Percentiles rank a stretch among this genome's conserved stretches.
These are phyloP conservation scores for Phoronis australis DNA, from an alignment of 2,888 invertebrate species.

Conservation along the genomic window DNA sequence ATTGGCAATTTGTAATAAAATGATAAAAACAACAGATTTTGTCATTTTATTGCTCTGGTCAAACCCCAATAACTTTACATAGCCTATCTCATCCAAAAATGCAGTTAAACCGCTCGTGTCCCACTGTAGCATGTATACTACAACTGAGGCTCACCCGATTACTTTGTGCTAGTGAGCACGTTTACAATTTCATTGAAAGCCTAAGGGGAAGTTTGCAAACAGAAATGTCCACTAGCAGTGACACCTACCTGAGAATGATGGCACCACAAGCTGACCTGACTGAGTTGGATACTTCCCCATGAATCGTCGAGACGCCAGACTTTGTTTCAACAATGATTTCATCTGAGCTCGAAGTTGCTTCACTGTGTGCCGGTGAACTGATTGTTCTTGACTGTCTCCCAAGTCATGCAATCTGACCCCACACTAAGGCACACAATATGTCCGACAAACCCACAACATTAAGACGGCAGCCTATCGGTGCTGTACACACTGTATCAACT, in stretches of 20 bases:
- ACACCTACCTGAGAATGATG: conserved; percentile 19
- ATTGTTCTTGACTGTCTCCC: conserved; percentile 28
- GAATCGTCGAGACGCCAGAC: conserved; percentile 18
- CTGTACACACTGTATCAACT: neutral
- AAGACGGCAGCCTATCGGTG: neutral
- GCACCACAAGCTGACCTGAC: conserved; percentile 31
- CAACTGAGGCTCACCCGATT: too few relatives aligned
- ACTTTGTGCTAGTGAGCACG: too few relatives aligned
- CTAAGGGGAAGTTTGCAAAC: too few relatives aligned
- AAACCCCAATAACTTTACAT: too few relatives aligned
- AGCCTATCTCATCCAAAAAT: too few relatives aligned
- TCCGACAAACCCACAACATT: neutral
- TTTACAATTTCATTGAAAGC: too few relatives aligned
- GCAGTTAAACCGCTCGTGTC: too few relatives aligned
- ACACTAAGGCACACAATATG: conserved; percentile 11
- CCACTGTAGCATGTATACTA: too few relatives aligned
- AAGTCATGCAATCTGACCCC: conserved; percentile 22
- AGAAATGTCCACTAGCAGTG: too few relatives aligned
- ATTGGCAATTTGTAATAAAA: too few relatives aligned
- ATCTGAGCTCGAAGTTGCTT: conserved; percentile 29
- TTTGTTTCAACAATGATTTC: conserved; percentile 20
- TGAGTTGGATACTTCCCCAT: conserved; percentile 45
- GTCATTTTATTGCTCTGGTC: too few relatives aligned
- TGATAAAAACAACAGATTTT: too few relatives aligned
- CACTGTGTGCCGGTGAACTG: conserved; percentile 21